Evolutionary conservation across 2,113 vertebrate genomes (phyloP), one percentile per base, ranked within the genome.

Genomic region (Paracanthobrama guichenoti): DNA sequence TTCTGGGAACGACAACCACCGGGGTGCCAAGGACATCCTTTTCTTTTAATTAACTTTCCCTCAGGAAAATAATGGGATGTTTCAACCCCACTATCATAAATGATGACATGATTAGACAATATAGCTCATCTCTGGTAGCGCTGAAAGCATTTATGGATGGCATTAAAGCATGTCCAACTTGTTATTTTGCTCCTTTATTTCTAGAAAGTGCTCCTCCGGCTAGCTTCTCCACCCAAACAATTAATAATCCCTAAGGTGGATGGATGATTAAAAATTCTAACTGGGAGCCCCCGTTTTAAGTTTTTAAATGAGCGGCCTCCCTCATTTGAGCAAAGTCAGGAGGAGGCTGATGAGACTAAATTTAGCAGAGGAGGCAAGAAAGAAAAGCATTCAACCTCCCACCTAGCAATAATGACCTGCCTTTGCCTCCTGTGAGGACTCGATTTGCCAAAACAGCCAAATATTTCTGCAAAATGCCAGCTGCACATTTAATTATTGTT

Each of bases 361-460:
- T n/a, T 1, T 71, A 84, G 39, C 82, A 80, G 46, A 50, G 16
- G 60, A 84, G 77, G n/a, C 79, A 74, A 82, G 64, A 85, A 67
- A 85, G 74, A 28, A 24, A 80, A 88, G 83, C 39, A 57, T 74
- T 87, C 16, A 4, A 26, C 81, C 71, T 76, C 82, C 85, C 82
- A 73, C 42, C 4, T 1, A 14, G 42, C 79, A 83, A 87, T 87
- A 85, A 87, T 81, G 84, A 84, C 72, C 48, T 76, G 62, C 16
- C 24, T 87, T 50, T 79, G 82, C 85, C 55, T 76, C 46, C 79
- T 85, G 71, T 83, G 64, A 67, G 60, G 80, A 69, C 86, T 84
- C 84, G 86, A 87, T 90, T 89, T 86, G 83, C 79, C 62, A 73
- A 88, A 84, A 67, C 84, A 84, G 86, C 35, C 84, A 83, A 82